These are phyloP conservation scores for Lytechinus variegatus DNA, from an alignment of 35 echinoderm and acorn worm species.

Conservation along the genomic window DNA sequence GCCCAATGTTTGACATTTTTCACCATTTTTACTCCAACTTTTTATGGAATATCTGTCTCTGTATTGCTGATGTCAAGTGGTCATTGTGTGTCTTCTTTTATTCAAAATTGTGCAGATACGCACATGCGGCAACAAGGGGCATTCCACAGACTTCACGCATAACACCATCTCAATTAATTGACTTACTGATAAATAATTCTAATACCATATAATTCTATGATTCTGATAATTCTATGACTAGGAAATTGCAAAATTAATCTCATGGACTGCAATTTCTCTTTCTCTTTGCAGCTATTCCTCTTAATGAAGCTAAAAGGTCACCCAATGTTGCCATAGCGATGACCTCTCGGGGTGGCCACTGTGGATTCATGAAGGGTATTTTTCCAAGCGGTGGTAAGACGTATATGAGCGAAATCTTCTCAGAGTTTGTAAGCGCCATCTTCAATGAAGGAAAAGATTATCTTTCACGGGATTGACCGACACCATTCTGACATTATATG, in stretches of 20 bases:
- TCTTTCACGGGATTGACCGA: background rate
- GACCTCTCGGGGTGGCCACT: slow-evolving; percentile 65
- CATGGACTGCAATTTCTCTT: background rate
- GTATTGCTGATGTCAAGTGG: no score
- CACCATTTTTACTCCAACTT: no score
- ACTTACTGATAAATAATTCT: no score
- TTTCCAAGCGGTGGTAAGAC: slow-evolving; percentile 55
- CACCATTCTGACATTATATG: background rate
- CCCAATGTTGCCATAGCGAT: slow-evolving; percentile 55
- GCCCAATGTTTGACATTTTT: no score
- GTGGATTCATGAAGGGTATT: slow-evolving; percentile 66
- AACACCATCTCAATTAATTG: no score
- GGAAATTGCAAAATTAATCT: background rate
- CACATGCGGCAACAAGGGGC: no score
- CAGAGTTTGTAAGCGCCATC: slow-evolving; percentile 55
- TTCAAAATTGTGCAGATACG: no score
- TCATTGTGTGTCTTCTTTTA: no score
- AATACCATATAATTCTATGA: no score
- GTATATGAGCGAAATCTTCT: slow-evolving; percentile 54
- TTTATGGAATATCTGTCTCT: no score
- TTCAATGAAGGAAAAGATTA: slow-evolving; percentile 55
- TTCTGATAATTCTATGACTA: no score
- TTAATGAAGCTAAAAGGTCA: slow-evolving; percentile 50
- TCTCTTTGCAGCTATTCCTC: slow-evolving; percentile 58
- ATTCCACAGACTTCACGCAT: no score